Evolutionary conservation across 2,888 invertebrate species (phyloP), one percentile per base, ranked within the genome.

Genomic region (Alviniconcha strummeri): DNA sequence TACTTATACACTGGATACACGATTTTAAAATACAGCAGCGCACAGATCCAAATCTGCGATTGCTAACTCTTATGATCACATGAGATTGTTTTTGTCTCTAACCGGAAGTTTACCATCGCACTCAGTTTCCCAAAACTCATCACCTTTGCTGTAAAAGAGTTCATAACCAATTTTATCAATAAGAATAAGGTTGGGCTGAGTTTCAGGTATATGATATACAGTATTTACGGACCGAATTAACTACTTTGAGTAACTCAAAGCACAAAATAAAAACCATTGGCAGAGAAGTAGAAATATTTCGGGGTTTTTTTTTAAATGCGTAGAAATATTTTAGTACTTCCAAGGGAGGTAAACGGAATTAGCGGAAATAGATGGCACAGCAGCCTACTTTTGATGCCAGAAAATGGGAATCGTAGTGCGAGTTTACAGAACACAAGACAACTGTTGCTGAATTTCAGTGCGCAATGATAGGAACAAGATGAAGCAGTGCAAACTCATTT

Each of bases 361-460:
- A 78, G 78, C 78, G 80, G 80, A 80, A 69, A 36, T 80, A 80
- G 80, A 80, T 80, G 80, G 80, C 80, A 80, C 57, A 52, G 78
- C 64, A 78, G 78, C 78, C 78, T 78, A 78, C 78, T 78, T 78
- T 78, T 78, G 78, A 78, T 78, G 78, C 78, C 64, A 78, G 78
- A 78, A 78, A 64, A 78, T 78, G 78, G 78, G 57, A 64, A 78
- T 36, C 36, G 36, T 36, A 36, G 36, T 36, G 36, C 36, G 36
- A 36, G 36, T 78, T 78, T 78, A 52, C 60, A 78, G 78, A 78
- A 64, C 36, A 56, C 52, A 56, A 64, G 74, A 64, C 80, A 80
- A 80, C 80, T 80, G 80, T 80, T 80, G 80, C 80, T 69, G 69
- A 69, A 4, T 69, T 52, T 69, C 19, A 6, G 19, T 80, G 69